Evolutionary conservation across 2,113 vertebrate species (phyloP).

Genomic region (Hyaena hyaena): DNA sequence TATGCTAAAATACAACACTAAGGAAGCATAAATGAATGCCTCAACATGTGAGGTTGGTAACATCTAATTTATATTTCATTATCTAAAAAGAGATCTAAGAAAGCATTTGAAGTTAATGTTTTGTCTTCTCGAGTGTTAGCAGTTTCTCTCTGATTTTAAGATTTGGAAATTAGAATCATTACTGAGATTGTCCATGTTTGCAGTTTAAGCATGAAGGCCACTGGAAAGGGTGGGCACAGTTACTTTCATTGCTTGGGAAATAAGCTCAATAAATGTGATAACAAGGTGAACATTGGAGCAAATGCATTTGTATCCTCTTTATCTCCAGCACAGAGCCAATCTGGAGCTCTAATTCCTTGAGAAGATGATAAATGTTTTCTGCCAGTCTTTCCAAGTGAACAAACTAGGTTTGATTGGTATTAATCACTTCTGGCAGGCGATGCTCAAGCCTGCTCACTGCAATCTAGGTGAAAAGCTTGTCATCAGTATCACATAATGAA

Average conservation of each 20-base stretch:
- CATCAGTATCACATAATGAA: constrained; percentile 86
- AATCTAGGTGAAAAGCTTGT: constrained; percentile 85
- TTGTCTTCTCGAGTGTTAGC: not conserved
- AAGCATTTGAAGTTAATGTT: not conserved
- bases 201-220: constrained; percentile 6
- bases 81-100: not conserved
- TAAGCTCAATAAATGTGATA: constrained; percentile 50
- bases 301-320: constrained; percentile 79
- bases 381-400: constrained; percentile 86
- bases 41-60: not conserved
- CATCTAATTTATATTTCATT: not conserved
- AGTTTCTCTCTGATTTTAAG: constrained; percentile 17
- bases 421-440: constrained; percentile 88
- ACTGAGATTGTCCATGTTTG: not conserved
- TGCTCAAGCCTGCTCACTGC: constrained; percentile 83
- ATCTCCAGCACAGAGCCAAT: constrained; percentile 79
- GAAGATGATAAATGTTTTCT: constrained; percentile 88
- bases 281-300: constrained; percentile 60
- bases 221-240: not conserved
- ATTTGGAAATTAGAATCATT: not conserved
- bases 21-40: not conserved
- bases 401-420: constrained; percentile 87
- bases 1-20: not conserved
- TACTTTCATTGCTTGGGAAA: constrained; percentile 34
- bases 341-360: constrained; percentile 84